Evolutionary conservation across 2,888 invertebrate genomes (phyloP).

Genomic region (Drosophila paramelanica): DNA sequence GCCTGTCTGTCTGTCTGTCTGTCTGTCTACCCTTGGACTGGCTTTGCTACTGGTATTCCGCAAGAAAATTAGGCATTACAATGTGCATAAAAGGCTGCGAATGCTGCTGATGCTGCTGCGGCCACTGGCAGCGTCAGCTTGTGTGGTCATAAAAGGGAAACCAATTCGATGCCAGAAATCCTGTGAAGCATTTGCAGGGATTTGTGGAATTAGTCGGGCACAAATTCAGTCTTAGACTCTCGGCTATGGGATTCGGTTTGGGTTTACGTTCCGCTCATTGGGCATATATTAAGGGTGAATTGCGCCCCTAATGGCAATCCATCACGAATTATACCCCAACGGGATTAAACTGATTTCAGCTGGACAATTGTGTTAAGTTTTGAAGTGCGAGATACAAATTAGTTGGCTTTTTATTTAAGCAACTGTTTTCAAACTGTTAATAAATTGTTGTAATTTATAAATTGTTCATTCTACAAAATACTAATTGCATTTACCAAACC

Average conservation of each 20-base stretch:
- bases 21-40: conserved; percentile 10
- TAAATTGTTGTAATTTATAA: too few species aligned
- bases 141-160: conserved; percentile 47
- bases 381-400: conserved; percentile 11
- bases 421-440: neutral
- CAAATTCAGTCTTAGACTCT: conserved; percentile 35
- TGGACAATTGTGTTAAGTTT: conserved; percentile 24
- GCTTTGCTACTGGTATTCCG: conserved; percentile 26
- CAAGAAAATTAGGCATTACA: conserved; percentile 76
- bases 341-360: conserved; percentile 31
- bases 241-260: conserved; percentile 5
- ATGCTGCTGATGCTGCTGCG: conserved; percentile 8
- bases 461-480: neutral
- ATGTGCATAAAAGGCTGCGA: conserved; percentile 59
- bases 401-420: neutral
- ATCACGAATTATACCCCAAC: conserved; percentile 27
- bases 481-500: conserved; percentile 28
- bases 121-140: conserved; percentile 15
- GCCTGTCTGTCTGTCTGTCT: neutral
- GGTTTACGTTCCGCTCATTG: conserved; percentile 14
- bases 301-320: conserved; percentile 21
- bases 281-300: conserved; percentile 39
- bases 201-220: conserved; percentile 67
- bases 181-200: conserved; percentile 73
- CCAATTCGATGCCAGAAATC: conserved; percentile 63